Conservation (phyloP, 2,113 vertebrate species). For the Ailurus styani region DNA sequence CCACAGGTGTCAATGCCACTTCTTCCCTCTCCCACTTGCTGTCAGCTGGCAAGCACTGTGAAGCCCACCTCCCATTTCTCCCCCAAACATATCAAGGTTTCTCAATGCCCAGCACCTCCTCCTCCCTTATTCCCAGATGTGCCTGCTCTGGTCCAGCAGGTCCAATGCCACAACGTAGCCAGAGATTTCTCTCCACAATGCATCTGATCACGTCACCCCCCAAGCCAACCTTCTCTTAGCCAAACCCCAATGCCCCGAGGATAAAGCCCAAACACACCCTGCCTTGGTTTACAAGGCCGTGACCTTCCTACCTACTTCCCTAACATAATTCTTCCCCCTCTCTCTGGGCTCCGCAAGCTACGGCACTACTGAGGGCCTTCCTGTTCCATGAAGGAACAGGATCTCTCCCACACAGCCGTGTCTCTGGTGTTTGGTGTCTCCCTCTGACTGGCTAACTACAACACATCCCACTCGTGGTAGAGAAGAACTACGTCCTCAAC, state of each 20-base stretch:
- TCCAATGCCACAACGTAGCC: accelerated
- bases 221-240: background rate
- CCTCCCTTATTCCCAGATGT: background rate
- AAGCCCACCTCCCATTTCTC: background rate
- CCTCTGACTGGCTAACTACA: background rate
- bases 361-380: background rate
- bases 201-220: background rate
- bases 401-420: background rate
- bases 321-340: background rate
- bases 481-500: background rate
- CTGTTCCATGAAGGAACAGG: background rate
- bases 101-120: no score
- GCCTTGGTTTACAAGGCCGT: background rate
- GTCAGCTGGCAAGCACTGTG: no score
- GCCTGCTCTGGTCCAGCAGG: no score
- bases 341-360: background rate
- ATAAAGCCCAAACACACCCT: background rate
- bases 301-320: no score
- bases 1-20: background rate
- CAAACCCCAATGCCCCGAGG: background rate
- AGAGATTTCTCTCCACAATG: background rate
- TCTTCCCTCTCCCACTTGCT: background rate
- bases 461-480: background rate
- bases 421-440: no score
- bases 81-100: background rate